Evolutionary conservation across 2,888 invertebrate genomes (phyloP), one percentile per base, ranked within the genome.

Genomic region (Unio delphinus): DNA sequence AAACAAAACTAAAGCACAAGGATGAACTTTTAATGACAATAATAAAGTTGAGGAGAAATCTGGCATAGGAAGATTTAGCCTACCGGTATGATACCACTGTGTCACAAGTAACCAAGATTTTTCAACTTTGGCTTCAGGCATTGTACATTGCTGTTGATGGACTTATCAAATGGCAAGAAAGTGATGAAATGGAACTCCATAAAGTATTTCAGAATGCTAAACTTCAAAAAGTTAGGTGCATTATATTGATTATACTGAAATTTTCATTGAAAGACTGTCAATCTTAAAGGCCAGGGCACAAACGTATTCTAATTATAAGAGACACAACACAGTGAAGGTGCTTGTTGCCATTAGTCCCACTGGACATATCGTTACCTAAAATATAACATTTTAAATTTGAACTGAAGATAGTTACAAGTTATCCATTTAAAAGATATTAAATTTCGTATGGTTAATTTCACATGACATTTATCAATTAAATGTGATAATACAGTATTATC

Each of bases 281-380:
- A 64, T 18, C 4, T n/a, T 64, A 11, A 64, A 64, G 28, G 64
- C 64, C 55, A 54, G 64, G n/a, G 64, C 64, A 17, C 64, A 56
- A 20, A 64, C 64, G 0, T 62, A 62, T 61, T 62, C 61, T 3
- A 55, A 67, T 45, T 67, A 67, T 62, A 67, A 67, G 55, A 18
- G 56, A n/a, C 67, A 67, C 55, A 67, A 7, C 56, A 67, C 67
- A n/a, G 54, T 62, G 15, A 62, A 63, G 23, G 34, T 67, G 3
- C 30, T 67, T 18, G 56, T 63, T 20, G 67, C 54, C 4, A n/a
- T 45, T 26, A 67, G 57, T 56, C 67, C 67, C 17, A 20, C 62
- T 23, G 23, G 23, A 23, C 23, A 23, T 23, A 23, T 23, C 23
- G 23, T 23, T 23, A 23, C 23, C 23, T 23, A 23, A 0, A 23